Evolutionary conservation across 2,888 invertebrate species (phyloP).

Genomic region (Phorcus lineatus): DNA sequence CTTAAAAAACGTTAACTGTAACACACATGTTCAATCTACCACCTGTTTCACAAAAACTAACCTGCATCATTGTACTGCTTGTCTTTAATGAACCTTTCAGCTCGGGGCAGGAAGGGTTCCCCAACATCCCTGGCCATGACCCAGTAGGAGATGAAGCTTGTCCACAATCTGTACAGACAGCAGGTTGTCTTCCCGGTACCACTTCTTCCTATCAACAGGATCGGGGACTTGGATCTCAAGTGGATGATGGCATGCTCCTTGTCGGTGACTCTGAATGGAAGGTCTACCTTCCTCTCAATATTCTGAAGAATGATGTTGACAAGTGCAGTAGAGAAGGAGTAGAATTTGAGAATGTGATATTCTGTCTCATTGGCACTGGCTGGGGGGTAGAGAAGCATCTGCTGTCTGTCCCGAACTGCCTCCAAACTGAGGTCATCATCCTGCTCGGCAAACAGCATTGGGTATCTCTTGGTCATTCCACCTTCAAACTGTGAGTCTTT

Average conservation of each 20-base stretch:
- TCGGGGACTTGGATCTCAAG: constrained; percentile 54
- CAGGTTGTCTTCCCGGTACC: constrained; percentile 73
- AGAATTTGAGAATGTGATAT: constrained; percentile 71
- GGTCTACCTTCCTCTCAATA: constrained; percentile 63
- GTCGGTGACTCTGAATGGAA: constrained; percentile 70
- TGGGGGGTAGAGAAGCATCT: constrained; percentile 56
- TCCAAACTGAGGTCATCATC: constrained; percentile 40
- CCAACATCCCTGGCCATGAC: constrained; percentile 44
- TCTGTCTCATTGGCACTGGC: constrained; percentile 64
- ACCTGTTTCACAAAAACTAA: not conserved
- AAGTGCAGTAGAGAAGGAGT: constrained; percentile 63
- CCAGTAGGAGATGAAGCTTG: constrained; percentile 65
- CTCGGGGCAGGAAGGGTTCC: constrained; percentile 17
- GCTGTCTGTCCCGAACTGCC: constrained; percentile 29
- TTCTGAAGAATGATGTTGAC: constrained; percentile 59
- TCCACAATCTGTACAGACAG: constrained; percentile 69
- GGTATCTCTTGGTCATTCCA: constrained; percentile 41
- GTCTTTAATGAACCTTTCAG: constrained; percentile 4
- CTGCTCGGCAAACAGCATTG: constrained; percentile 54
- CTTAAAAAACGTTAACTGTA: too few relatives aligned
- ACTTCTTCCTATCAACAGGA: constrained; percentile 68
- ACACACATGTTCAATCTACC: too few relatives aligned
- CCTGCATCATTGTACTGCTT: not conserved
- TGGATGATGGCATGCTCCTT: constrained; percentile 67
- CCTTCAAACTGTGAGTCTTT: constrained; percentile 39